Evolutionary conservation across 2,113 vertebrate species (phyloP).

Genomic region (Lagenorhynchus albirostris): DNA sequence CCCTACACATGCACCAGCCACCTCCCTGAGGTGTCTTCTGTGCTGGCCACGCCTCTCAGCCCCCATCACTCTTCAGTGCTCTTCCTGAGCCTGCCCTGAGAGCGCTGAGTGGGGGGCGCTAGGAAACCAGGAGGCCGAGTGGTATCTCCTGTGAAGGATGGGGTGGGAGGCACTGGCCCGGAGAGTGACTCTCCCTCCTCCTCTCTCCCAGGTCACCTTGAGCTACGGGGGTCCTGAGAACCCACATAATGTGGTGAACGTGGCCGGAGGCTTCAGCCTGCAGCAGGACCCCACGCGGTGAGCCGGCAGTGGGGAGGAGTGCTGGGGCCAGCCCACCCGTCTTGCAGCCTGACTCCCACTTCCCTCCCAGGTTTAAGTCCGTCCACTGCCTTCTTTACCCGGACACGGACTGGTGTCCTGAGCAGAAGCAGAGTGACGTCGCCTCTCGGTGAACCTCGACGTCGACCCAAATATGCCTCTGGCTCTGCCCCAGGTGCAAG

Average conservation of each 20-base stretch:
- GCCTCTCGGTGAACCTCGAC: background rate
- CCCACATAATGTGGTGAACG: constrained; percentile 90
- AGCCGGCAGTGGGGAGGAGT: background rate
- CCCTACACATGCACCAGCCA: rapidly evolving
- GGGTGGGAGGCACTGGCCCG: rapidly evolving
- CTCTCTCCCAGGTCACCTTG: constrained; percentile 89
- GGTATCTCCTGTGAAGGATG: too few relatives aligned
- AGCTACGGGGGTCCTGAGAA: constrained; percentile 96
- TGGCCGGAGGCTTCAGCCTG: constrained; percentile 89
- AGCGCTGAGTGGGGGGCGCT: rapidly evolving
- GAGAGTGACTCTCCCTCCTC: background rate
- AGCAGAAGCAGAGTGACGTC: constrained; percentile 53
- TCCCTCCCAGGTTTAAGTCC: constrained; percentile 90
- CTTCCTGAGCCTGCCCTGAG: background rate
- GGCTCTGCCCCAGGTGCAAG: background rate
- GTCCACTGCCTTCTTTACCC: constrained; percentile 96
- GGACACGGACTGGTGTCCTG: constrained; percentile 92
- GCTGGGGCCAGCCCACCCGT: rapidly evolving
- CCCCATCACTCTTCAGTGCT: rapidly evolving
- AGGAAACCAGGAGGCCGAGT: background rate
- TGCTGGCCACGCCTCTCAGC: background rate
- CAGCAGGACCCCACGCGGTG: constrained; percentile 94
- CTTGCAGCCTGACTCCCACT: background rate
- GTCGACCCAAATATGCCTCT: background rate
- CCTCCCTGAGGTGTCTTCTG: background rate